Conservation (phyloP, 2,888 invertebrate species). For the Lithophane socia region DNA sequence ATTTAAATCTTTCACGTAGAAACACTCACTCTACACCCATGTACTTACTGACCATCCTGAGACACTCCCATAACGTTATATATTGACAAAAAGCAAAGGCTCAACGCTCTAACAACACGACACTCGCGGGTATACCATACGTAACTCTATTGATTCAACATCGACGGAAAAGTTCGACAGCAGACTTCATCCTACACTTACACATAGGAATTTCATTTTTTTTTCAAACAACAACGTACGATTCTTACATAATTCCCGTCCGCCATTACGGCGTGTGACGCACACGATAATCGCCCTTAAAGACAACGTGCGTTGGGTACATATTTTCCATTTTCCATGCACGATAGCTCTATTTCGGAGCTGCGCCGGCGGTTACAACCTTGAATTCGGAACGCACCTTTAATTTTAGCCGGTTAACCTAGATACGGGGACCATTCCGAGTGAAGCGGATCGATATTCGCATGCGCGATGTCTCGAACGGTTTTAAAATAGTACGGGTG, state of each 20-base stretch:
- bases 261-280: constrained; percentile 80
- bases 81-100: constrained; percentile 60
- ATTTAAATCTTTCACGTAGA: constrained; percentile 76
- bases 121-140: constrained; percentile 72
- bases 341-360: constrained; percentile 85
- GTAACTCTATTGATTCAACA: constrained; percentile 62
- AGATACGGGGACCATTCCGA: constrained; percentile 87
- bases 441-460: constrained; percentile 86
- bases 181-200: constrained; percentile 59
- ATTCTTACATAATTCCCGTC: constrained; percentile 88
- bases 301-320: constrained; percentile 76
- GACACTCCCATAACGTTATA: constrained; percentile 73
- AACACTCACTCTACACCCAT: constrained; percentile 73
- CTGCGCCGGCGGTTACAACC: constrained; percentile 89
- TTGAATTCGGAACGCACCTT: constrained; percentile 90
- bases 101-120: constrained; percentile 67
- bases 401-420: constrained; percentile 90
- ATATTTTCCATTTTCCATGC: constrained; percentile 84
- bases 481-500: constrained; percentile 81
- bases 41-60: constrained; percentile 83
- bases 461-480: constrained; percentile 84
- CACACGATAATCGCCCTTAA: constrained; percentile 84
- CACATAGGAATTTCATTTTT: constrained; percentile 67
- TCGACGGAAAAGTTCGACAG: constrained; percentile 31
- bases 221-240: constrained; percentile 82